Base-by-base conservation (phyloP, 2,113 vertebrate species). In the Indicator maculatus region DNA sequence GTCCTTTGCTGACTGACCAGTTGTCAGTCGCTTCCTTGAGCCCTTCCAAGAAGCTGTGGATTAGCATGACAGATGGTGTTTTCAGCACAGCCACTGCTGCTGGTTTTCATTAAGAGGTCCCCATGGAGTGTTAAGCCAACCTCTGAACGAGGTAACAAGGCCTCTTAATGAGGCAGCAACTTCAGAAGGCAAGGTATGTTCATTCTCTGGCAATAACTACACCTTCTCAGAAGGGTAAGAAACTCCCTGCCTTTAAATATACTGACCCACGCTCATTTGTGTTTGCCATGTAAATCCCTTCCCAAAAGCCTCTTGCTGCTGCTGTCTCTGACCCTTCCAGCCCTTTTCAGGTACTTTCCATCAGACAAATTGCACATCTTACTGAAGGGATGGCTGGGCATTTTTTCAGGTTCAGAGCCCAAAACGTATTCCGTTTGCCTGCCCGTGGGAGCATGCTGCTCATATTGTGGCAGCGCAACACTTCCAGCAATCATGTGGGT, bases 21-120 rank as follows among this genome's bases (percentile, higher is more conserved):
- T 6, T 6, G 14, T 21, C 55, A 41, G 15, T 4, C 12, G 28
- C 33, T 47, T 61, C 39, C 47, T 80, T 0, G 0, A 45, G 73
- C 52, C 24, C 50, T 81, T 39, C 33, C 64, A 12, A 45, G 70
- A 60, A 61, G 17, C 26, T 19, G 13, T 53, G 31, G 6, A 16
- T 80, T 16, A 6, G 23, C 7, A 3, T 41, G 20, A 44, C 3
- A 8, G 64, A 33, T 0, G 0, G 6, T 0, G 0, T 19, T 72
- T 73, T 52, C 13, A 44, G 33, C 65, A 65, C 56, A 55, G 30
- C 61, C 1, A 6, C 50, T 70, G 41, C 66, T 53, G 73, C 11
- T 1, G 1, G 6, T 27, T 79, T 33, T 55, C n/a, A 27, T 79
- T 38, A 60, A 55, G 39, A n/a, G 33, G 30, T n/a, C 26, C 31